Percentiles rank a stretch among this genome's conserved stretches.
Evolutionary conservation across 2,113 vertebrate species (phyloP).

Genomic region (Brienomyrus brachyistius): DNA sequence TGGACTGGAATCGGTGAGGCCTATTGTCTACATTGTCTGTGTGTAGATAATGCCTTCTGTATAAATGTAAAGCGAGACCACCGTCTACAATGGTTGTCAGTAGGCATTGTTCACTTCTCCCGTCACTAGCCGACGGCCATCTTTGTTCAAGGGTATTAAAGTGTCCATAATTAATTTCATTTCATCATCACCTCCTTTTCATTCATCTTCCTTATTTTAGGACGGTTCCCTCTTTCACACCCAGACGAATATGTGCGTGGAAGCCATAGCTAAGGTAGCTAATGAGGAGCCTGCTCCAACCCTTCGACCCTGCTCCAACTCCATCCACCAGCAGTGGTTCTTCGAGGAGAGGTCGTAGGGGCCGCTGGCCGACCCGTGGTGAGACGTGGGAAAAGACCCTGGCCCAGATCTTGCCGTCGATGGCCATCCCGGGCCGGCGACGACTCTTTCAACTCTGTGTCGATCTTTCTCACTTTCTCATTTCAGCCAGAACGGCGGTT

Average conservation of each 20-base stretch:
- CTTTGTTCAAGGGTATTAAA: background rate
- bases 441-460: background rate
- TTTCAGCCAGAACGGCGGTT: background rate
- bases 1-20: background rate
- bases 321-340: constrained; percentile 77
- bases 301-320: constrained; percentile 67
- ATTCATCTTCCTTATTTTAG: constrained; percentile 46
- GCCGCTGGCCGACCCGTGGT: background rate
- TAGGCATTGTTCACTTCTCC: background rate
- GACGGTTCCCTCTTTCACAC: constrained; percentile 74
- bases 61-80: constrained; percentile 40
- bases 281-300: constrained; percentile 63
- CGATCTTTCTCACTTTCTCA: background rate
- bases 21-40: background rate
- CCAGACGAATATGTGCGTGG: constrained; percentile 73
- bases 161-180: background rate
- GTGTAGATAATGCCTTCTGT: constrained; percentile 19
- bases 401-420: background rate
- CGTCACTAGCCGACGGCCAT: background rate
- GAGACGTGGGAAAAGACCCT: background rate
- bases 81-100: background rate
- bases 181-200: background rate
- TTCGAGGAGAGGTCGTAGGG: constrained; percentile 68
- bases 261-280: constrained; percentile 58
- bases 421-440: background rate